Conservation (phyloP, 2,797 vertebrate species). For the Decapterus maruadsi region DNA sequence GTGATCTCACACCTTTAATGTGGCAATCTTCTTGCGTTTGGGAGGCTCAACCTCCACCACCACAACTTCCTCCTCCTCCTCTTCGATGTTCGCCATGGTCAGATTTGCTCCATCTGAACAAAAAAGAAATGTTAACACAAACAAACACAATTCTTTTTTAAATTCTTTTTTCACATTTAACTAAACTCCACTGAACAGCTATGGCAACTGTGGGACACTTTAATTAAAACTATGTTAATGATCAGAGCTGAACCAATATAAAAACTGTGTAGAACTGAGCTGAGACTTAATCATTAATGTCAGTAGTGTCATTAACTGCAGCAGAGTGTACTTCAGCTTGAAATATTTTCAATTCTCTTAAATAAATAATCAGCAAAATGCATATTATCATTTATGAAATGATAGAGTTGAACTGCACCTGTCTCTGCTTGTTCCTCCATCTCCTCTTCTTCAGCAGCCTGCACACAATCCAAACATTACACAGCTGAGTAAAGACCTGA, state of each 20-base stretch:
- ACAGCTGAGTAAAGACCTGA: neutral
- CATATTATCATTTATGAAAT: neutral
- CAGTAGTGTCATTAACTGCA: constrained; percentile 4
- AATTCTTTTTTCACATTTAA: neutral
- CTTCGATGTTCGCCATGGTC: constrained; percentile 82
- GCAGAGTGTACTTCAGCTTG: neutral
- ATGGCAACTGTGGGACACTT: neutral
- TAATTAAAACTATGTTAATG: neutral
- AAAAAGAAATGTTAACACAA: constrained; percentile 13
- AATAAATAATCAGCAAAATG: neutral
- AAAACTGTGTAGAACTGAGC: neutral
- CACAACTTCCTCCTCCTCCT: constrained; percentile 81
- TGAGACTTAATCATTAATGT: neutral
- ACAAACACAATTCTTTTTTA: neutral
- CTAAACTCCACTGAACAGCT: neutral
- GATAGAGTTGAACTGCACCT: constrained; percentile 49
- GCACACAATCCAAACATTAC: constrained; percentile 28
- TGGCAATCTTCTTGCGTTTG: constrained; percentile 87
- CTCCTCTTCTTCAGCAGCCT: constrained; percentile 66
- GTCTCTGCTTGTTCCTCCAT: constrained; percentile 70
- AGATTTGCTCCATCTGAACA: constrained; percentile 85
- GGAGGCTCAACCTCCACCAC: constrained; percentile 82
- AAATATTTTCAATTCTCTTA: neutral
- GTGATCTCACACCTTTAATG: constrained; percentile 85
- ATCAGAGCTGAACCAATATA: neutral